Evolutionary conservation across 1,140 invertebrate species (phyloP), one percentile per base, ranked within the genome.

Genomic region (Achroia grisella): DNA sequence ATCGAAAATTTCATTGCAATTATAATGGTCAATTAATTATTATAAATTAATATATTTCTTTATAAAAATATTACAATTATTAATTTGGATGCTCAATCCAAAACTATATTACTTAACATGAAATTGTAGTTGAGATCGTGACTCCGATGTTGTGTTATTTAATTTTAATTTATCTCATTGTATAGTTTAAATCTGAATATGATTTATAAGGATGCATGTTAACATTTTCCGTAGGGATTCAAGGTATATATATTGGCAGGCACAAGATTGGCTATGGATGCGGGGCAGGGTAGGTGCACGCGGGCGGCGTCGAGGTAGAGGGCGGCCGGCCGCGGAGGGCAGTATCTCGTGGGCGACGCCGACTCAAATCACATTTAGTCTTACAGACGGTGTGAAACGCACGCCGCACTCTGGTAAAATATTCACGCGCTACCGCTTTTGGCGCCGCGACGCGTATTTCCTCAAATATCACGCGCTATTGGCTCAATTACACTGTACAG

Each of bases 301-400:
- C 32, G 39, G 30, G 56, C 44, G 57, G 31, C 39, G 31, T 46
- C 10, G 43, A 33, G 36, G 27, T 35, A 23, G 17, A 23, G 56
- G 48, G 53, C 27, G 44, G 17, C 33, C 13, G 44, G 45, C 36
- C 51, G 47, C 39, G 55, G 50, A 44, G 44, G 62, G 51, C 56
- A 39, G 60, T 53, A 64, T 77, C 71, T 63, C 65, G 52, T 52
- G 56, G 46, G 52, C 56, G 53, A 59, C 57, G 45, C 44, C 42
- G 58, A 59, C 70, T 70, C 56, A 71, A 71, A 77, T 80, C 67
- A 68, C 72, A 68, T 68, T 76, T 68, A 71, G 61, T 70, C 62
- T 59, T 69, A 65, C 62, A 62, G 50, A 52, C 55, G 46, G 61
- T 49, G 67, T 55, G 57, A 65, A 56, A 67, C 70, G 68, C 64